Evolutionary conservation across 2,888 invertebrate species (phyloP).

Genomic region (Polietes domitor): DNA sequence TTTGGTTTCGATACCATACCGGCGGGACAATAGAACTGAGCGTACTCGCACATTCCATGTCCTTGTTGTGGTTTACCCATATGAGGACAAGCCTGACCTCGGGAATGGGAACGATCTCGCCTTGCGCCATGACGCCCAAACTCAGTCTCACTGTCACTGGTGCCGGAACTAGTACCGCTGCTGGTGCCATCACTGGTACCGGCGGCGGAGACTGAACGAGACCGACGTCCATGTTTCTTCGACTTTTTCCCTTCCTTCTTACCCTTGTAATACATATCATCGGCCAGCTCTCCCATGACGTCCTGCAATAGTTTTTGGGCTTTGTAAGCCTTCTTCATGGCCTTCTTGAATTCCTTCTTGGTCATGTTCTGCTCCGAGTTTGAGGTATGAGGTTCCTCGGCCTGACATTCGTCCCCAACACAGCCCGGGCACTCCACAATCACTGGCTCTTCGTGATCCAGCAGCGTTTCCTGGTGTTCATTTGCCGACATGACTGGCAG

Average conservation of each 20-base stretch:
- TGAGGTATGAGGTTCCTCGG: constrained; percentile 54
- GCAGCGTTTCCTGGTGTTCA: constrained; percentile 56
- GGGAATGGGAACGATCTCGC: constrained; percentile 53
- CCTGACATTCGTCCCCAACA: constrained; percentile 17
- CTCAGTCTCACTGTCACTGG: constrained; percentile 51
- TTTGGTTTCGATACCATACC: not conserved
- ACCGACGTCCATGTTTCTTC: constrained; percentile 30
- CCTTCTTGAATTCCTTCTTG: constrained; percentile 55
- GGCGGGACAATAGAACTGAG: not conserved
- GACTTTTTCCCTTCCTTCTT: constrained; percentile 63
- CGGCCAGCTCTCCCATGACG: constrained; percentile 43
- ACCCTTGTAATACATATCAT: constrained; percentile 24
- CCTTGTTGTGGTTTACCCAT: constrained; percentile 38
- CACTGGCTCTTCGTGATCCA: constrained; percentile 60
- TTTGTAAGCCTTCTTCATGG: constrained; percentile 71
- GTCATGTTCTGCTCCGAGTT: constrained; percentile 1
- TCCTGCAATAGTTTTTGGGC: constrained; percentile 70
- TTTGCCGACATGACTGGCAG: constrained; percentile 66
- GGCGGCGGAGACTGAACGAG: constrained; percentile 43
- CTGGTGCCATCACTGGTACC: constrained; percentile 30
- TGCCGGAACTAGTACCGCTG: constrained; percentile 56
- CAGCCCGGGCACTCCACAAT: constrained; percentile 59
- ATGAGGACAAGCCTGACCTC: constrained; percentile 11
- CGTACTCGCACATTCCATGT: not conserved
- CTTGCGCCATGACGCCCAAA: constrained; percentile 31